Percentiles rank a stretch among this genome's conserved stretches.
These are phyloP conservation scores for Aselliscus stoliczkanus DNA, from an alignment of 2,797 vertebrate genomes.

Conservation along the genomic window DNA sequence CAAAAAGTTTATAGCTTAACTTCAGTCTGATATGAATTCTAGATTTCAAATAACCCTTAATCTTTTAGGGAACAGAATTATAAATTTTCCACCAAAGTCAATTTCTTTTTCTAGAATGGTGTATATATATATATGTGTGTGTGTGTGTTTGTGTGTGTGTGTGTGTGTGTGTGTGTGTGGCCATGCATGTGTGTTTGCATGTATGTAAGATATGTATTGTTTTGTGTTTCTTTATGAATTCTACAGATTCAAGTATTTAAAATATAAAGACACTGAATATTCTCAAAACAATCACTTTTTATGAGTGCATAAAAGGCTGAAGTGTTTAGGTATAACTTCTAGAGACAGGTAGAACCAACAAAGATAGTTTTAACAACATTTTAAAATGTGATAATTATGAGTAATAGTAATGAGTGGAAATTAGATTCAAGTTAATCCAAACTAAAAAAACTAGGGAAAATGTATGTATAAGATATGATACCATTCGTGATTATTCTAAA, in stretches of 20 bases:
- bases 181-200: not conserved
- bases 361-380: not conserved
- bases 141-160: not conserved
- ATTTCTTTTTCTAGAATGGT: not conserved
- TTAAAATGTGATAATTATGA: not conserved
- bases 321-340: not conserved
- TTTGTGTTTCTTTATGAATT: not conserved
- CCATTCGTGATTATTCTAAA: not conserved
- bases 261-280: not conserved
- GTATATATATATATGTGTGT: not conserved
- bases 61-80: not conserved
- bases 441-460: not conserved
- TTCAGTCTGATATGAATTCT: not conserved
- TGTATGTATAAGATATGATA: not conserved
- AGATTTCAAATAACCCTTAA: conserved; percentile 1
- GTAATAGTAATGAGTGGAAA: not conserved
- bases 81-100: not conserved
- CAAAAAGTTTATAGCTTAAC: not conserved
- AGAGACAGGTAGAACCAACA: not conserved
- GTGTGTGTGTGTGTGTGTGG: not conserved
- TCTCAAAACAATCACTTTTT: not conserved
- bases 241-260: not conserved
- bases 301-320: not conserved
- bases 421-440: not conserved
- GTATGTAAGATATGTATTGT: not conserved